Evolutionary conservation across 2,888 invertebrate genomes (phyloP), one percentile per base, ranked within the genome.

Genomic region (Heliconius erato): DNA sequence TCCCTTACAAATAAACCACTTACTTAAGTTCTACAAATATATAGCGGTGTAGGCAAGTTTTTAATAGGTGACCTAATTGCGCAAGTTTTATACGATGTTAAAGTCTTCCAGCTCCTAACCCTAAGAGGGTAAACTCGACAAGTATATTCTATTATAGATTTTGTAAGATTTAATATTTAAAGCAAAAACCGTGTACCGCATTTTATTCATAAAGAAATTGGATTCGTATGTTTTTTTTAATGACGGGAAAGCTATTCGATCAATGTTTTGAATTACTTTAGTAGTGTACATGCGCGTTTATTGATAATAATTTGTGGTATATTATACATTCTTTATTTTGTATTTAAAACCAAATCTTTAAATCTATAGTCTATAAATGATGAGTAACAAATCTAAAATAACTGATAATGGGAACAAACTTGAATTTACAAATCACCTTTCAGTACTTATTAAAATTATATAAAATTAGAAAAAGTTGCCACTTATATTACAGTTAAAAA

Each of bases 51-150:
- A 44, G 40, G 71, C 16, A 26, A 78, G 78, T 44, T 78, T 78
- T 81, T 81, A 81, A 77, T 81, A 81, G 81, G 71, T 81, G 81
- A 81, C 81, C 81, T 77, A 77, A 77, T 81, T 81, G 81, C 44
- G 81, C 81, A 81, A 81, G 81, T 81, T 81, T 77, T 81, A 81
- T 77, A 77, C 77, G 69, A 81, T 77, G 77, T 77, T 81, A 77
- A 54, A 81, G 69, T 81, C 69, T 81, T 81, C 59, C 23, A 40
- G 40, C 74, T 68, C 63, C 79, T 74, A 80, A 80, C 68, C 74
- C 81, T 81, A 44, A 71, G 71, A 71, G 71, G 71, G 69, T 77
- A 44, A 81, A 81, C 80, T 74, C 28, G 71, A 44, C 40, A 81
- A 79, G 78, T 78, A 65, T 63, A 76, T 76, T 77, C 28, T 67